Conservation (phyloP, 2,888 invertebrate genomes). For the Lasioglossum lativentre region DNA sequence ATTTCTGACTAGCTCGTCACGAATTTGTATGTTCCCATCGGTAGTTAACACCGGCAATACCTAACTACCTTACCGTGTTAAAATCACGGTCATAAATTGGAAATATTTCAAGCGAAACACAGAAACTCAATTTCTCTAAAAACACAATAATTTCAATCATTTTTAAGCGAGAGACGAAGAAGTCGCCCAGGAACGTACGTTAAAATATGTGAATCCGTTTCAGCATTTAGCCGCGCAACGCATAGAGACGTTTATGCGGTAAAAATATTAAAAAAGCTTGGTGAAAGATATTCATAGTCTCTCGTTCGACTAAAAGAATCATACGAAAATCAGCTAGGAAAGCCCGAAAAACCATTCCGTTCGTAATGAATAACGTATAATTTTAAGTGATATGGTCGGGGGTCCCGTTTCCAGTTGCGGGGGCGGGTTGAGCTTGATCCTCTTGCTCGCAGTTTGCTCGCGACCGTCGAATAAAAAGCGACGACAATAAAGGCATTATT, state of each 20-base stretch:
- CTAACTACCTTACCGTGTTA: too few species aligned
- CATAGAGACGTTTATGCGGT: background rate
- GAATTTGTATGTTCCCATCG: too few species aligned
- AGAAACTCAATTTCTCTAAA: background rate
- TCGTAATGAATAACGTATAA: background rate
- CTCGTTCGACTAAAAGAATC: background rate
- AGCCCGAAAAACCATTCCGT: background rate
- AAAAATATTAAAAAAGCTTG: background rate
- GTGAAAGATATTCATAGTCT: background rate
- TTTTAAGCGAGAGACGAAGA: background rate
- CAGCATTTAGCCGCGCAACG: background rate
- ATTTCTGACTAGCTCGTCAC: too few species aligned
- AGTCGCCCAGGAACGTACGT: background rate
- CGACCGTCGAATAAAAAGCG: slow-evolving; percentile 33
- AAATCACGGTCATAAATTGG: background rate
- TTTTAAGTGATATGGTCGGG: background rate
- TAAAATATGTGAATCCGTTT: background rate
- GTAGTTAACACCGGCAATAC: too few species aligned
- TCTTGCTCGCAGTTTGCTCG: background rate
- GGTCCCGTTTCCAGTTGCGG: background rate
- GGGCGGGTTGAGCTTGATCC: background rate
- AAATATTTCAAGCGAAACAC: background rate
- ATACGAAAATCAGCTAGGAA: background rate
- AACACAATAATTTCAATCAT: background rate
- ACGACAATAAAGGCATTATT: slow-evolving; percentile 35